Conservation (phyloP, 2,113 vertebrate species). For the Rhegmatorhina hoffmannsi region DNA sequence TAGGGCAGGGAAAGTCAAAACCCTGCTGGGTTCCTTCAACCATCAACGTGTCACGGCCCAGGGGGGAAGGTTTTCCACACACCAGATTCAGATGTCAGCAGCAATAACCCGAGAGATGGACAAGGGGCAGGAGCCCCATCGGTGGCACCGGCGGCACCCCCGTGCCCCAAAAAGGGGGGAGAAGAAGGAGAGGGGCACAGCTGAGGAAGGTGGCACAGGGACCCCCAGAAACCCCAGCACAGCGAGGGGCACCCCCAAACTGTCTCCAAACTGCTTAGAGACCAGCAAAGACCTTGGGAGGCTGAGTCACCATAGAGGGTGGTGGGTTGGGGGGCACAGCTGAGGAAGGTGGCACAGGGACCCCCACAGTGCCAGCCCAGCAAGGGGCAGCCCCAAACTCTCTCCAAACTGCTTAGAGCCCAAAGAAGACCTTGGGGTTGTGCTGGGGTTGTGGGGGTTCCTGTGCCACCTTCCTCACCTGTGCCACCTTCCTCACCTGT, state of each 20-base stretch:
- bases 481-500: too few relatives aligned
- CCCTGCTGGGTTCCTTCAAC: constrained; percentile 34
- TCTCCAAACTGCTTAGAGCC: too few relatives aligned
- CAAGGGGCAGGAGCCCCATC: not conserved
- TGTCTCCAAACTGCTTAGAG: not conserved
- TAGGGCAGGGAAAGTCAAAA: constrained; percentile 44
- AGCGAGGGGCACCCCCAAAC: fast-evolving
- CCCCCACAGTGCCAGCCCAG: too few relatives aligned
- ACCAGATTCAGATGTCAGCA: constrained; percentile 32
- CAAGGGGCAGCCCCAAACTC: too few relatives aligned
- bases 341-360: too few relatives aligned
- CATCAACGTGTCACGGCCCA: constrained; percentile 22
- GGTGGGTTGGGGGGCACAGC: not conserved
- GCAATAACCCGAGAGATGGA: not conserved
- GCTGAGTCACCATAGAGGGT: fast-evolving
- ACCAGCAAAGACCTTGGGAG: fast-evolving
- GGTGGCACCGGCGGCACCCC: not conserved
- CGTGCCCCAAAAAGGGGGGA: not conserved
- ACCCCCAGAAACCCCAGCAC: fast-evolving
- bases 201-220: not conserved
- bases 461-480: too few relatives aligned
- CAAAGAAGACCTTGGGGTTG: too few relatives aligned
- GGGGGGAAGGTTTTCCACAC: constrained; percentile 15
- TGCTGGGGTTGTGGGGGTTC: too few relatives aligned
- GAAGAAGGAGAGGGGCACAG: not conserved